Conservation (phyloP, 2,797 vertebrate species). For the Centroberyx gerrardi region DNA sequence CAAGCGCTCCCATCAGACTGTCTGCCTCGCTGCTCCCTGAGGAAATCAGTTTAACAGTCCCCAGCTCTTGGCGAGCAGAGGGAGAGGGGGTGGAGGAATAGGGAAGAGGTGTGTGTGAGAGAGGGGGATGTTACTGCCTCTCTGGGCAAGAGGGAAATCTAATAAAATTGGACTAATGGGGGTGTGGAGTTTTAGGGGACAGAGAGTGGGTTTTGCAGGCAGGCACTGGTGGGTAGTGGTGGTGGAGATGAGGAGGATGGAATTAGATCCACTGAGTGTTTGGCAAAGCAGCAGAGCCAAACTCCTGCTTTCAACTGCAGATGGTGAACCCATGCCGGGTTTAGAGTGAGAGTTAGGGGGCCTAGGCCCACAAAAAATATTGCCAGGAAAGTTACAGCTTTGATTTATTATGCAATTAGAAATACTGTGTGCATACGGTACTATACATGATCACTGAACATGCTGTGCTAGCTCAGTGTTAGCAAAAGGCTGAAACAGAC, state of each 20-base stretch:
- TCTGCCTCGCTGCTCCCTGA: slow-evolving; percentile 83
- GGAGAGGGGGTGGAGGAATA: slow-evolving; percentile 65
- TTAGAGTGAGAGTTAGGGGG: slow-evolving; percentile 67
- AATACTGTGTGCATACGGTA: slow-evolving; percentile 76
- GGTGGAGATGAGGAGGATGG: slow-evolving; percentile 82
- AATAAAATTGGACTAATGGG: slow-evolving; percentile 86
- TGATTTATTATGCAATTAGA: slow-evolving; percentile 88
- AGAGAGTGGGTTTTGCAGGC: slow-evolving; percentile 75
- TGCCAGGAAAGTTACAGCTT: slow-evolving; percentile 82
- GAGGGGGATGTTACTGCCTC: slow-evolving; percentile 78
- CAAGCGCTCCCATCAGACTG: slow-evolving; percentile 81
- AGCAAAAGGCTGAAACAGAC: slow-evolving; percentile 33
- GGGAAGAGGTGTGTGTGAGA: slow-evolving; percentile 59
- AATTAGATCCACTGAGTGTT: slow-evolving; percentile 79
- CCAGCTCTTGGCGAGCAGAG: slow-evolving; percentile 82
- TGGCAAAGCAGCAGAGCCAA: slow-evolving; percentile 77
- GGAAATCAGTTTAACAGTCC: slow-evolving; percentile 90
- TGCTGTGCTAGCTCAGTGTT: slow-evolving; percentile 19
- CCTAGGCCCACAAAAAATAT: slow-evolving; percentile 79
- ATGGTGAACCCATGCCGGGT: slow-evolving; percentile 84
- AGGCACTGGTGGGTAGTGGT: slow-evolving; percentile 73
- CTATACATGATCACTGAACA: slow-evolving; percentile 28
- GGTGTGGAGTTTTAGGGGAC: slow-evolving; percentile 81
- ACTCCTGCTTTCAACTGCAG: slow-evolving; percentile 85
- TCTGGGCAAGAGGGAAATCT: slow-evolving; percentile 85